Base-by-base conservation (phyloP, 2,113 vertebrate species). In the Meriones unguiculatus region DNA sequence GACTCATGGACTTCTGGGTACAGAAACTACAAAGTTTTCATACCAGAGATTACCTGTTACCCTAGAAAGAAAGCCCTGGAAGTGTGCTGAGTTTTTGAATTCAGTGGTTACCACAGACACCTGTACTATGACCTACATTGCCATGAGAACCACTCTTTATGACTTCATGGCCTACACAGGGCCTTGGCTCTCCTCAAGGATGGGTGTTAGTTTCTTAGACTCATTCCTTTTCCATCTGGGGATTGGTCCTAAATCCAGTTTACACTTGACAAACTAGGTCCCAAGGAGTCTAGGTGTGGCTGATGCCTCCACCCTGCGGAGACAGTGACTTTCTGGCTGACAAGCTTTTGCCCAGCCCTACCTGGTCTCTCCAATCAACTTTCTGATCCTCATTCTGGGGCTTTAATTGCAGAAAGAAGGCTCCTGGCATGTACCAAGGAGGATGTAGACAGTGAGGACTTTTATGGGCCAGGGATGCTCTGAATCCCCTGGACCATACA, bases 1-100 rank as follows among this genome's bases (percentile, higher is more conserved):
- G 38, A 30, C 9, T 8, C 15, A 20, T 15, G 5, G 0, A 52
- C 7, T 75, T 65, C 25, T 69, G 13, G 30, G 38, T 9, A 20
- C 8, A 57, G 35, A n/a, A 93, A 32, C 78, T 52, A n/a, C 2
- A 64, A 32, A 12, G 35, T 30, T 0, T 7, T 76, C n/a, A 59
- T 46, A 24, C 65, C 59, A 2, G 5, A 78, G 28, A 35, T 10
- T 11, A 85, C 28, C 7, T 85, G 57, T 30, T n/a, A 25, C 24
- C 1, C 8, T 69, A 52, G 50, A 14, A 11, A 54, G 22, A 14
- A 4, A 0, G 90, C 62, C 46, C 7, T 0, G 14, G 41, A 41
- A 64, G 12, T 17, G 1, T 35, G 50, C 10, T 35, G 38, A 77
- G 4, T 20, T 84, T 38, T 52, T 62, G 22, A 28, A 5, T 67